A percentile compares a stretch with the other conserved stretches of the same genome.
phyloP scores from a whole-genome alignment of 2,888 invertebrate genomes.

The Nipponacmea schrenckii region DNA sequence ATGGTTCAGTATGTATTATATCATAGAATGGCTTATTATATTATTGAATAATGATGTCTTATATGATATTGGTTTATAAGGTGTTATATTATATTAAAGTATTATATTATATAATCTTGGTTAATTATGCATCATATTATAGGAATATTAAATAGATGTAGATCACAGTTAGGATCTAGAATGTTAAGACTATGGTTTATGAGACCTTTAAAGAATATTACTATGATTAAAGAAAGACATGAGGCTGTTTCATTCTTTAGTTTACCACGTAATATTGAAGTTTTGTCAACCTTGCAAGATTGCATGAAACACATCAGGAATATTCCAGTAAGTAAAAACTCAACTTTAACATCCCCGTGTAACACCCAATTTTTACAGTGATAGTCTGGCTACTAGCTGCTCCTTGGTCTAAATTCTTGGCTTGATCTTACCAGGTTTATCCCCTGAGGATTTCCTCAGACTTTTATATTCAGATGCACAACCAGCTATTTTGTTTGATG shows the following conservation, averaged over 20 bases:
- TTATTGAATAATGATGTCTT: not conserved
- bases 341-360: too few species aligned
- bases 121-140: slow-evolving; percentile 27
- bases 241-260: slow-evolving; percentile 79
- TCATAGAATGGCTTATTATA: not conserved
- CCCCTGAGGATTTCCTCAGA: too few species aligned
- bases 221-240: slow-evolving; percentile 75
- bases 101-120: not conserved
- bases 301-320: slow-evolving; percentile 75
- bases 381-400: too few species aligned
- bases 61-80: not conserved
- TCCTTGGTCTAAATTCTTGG: too few species aligned
- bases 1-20: too few species aligned
- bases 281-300: slow-evolving; percentile 75
- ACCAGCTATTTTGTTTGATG: too few species aligned
- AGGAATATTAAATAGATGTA: slow-evolving; percentile 77
- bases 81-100: too few species aligned
- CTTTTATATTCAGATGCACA: not conserved
- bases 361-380: too few species aligned
- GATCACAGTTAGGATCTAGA: slow-evolving; percentile 76
- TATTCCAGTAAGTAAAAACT: slow-evolving; percentile 71
- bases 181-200: slow-evolving; percentile 78
- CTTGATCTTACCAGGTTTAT: too few species aligned
- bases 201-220: slow-evolving; percentile 77
- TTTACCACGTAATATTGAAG: slow-evolving; percentile 74